Conservation (phyloP, 2,113 vertebrate species). For the Cyanocitta stelleri region DNA sequence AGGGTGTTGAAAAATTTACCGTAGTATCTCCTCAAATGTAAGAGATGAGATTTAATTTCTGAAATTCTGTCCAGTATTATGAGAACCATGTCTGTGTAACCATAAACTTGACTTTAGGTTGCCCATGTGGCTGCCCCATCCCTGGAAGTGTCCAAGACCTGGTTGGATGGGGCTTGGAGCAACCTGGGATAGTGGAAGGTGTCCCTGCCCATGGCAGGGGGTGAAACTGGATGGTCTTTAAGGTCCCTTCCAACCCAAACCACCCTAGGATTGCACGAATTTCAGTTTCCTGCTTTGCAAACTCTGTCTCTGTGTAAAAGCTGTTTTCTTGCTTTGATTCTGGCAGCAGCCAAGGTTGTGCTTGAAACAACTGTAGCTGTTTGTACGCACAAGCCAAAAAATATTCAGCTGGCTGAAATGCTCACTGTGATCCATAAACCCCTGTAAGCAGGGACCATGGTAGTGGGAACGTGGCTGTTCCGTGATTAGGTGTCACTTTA, state of each 20-base stretch:
- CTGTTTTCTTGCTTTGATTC: background rate
- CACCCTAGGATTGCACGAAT: background rate
- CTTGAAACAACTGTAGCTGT: background rate
- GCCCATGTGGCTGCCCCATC: background rate
- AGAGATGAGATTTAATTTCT: background rate
- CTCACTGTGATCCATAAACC: background rate
- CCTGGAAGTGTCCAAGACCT: background rate
- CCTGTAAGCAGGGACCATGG: background rate
- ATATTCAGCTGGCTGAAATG: background rate
- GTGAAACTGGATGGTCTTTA: background rate
- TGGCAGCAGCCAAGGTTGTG: background rate
- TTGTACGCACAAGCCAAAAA: background rate
- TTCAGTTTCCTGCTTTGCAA: background rate
- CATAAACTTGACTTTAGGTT: background rate
- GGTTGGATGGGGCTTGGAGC: background rate
- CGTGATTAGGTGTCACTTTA: background rate
- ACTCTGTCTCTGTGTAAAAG: background rate
- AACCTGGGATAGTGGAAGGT: background rate
- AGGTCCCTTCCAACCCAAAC: background rate
- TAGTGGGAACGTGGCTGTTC: background rate
- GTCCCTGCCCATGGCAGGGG: background rate
- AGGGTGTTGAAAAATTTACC: background rate
- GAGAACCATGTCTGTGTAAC: background rate
- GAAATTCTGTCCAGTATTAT: background rate
- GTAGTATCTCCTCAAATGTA: rapidly evolving